Evolutionary conservation across 2,797 vertebrate genomes (phyloP), one percentile per base, ranked within the genome.

Genomic region (Lacerta viridis): DNA sequence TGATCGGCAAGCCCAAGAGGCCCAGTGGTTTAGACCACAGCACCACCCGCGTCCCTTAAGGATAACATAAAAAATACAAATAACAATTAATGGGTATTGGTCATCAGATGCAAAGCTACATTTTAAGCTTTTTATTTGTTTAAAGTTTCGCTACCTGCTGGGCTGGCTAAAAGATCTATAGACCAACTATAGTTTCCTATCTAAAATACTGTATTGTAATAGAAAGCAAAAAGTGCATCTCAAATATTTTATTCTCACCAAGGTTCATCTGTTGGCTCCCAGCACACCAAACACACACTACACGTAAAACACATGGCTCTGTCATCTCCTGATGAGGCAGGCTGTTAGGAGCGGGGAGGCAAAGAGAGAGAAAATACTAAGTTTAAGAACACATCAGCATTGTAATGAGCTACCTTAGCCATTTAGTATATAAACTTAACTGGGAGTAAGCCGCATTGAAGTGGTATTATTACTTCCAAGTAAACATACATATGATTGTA

Each of bases 301-400:
- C 99, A 99, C 80, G 99, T 99, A 96, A 99, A 99, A 93, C 99
- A 99, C 99, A 99, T 99, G 93, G 99, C 99, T 97, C 99, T 97
- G 94, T 99, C 99, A 93, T 99, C 99, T 92, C 99, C 99, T 92
- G 99, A 99, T 84, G 99, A 99, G 55, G 99, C 98, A 93, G 99
- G 99, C 99, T 99, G 88, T 7, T 25, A 17, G 18, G 20, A 25
- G 23, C 33, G 1, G 8, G 93, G 92, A 90, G 88, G 92, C 23
- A 41, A 1, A 86, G 86, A 29, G 90, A 83, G 23, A 41, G 91
- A 33, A 80, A 72, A 74, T 20, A 11, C 3, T 36, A 43, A 64
- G 33, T 61, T 74, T 41, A 46, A 41, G 25, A 9, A 69, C 3
- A 33, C 7, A 29, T 69, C 5, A 76, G 68, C 46, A 69, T 9